A percentile compares a stretch with the other conserved stretches of the same genome.
phyloP scores from a whole-genome alignment of 2,113 vertebrate genomes.

The Hydrochoerus hydrochaeris region DNA sequence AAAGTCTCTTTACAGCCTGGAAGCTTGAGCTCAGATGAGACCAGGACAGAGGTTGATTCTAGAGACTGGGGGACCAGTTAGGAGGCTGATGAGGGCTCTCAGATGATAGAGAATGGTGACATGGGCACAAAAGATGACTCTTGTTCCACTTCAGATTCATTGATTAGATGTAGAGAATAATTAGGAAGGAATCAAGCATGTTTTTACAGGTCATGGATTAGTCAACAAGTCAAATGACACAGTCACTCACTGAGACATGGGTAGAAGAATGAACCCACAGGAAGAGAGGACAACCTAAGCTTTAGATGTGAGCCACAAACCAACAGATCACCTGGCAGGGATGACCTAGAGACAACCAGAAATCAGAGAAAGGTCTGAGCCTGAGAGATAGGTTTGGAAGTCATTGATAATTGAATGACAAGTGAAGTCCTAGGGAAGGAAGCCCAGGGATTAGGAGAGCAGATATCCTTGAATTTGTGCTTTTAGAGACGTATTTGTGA shows the following conservation, averaged over 20 bases:
- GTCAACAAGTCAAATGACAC: not conserved
- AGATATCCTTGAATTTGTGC: not conserved
- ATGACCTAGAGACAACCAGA: not conserved
- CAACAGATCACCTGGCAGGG: not conserved
- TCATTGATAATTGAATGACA: not conserved
- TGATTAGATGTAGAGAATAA: not conserved
- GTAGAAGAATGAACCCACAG: not conserved
- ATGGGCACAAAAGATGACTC: not conserved
- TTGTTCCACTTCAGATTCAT: not conserved
- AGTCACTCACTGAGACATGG: not conserved
- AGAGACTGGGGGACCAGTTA: not conserved
- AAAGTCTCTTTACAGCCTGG: not conserved
- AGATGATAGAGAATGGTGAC: not conserved
- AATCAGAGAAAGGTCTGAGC: not conserved
- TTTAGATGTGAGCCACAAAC: not conserved
- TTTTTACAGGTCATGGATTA: not conserved
- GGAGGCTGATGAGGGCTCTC: not conserved
- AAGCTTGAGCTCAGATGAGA: not conserved
- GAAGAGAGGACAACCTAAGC: not conserved
- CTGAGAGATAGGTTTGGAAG: not conserved
- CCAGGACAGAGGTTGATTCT: not conserved
- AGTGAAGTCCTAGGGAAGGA: not conserved
- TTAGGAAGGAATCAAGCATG: not conserved
- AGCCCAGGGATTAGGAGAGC: not conserved
- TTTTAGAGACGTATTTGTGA: not conserved